Evolutionary conservation across 2,888 invertebrate species (phyloP).

Genomic region (Hypomecis atomaria): DNA sequence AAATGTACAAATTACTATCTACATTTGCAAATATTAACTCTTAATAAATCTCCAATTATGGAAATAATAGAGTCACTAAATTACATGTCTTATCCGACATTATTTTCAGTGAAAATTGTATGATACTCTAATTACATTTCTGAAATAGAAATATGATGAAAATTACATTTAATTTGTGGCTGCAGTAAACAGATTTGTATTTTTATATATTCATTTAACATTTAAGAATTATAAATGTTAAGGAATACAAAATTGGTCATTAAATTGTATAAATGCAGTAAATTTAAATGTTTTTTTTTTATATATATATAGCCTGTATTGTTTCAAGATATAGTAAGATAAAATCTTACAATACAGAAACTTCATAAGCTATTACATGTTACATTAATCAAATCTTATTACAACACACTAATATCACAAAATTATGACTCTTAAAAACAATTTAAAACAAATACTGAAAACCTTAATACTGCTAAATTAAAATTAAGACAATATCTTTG

Average conservation of each 20-base stretch:
- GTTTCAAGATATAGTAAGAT: conserved; percentile 2
- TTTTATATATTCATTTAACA: conserved; percentile 10
- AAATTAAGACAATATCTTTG: conserved; percentile 10
- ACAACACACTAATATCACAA: conserved; percentile 40
- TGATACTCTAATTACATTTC: conserved; percentile 10
- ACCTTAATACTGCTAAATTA: conserved; percentile 11
- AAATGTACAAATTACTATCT: conserved; percentile 4
- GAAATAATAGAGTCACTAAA: conserved; percentile 3
- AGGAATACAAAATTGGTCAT: not conserved
- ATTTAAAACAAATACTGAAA: conserved; percentile 22
- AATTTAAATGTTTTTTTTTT: conserved; percentile 10
- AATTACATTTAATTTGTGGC: not conserved
- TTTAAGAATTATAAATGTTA: conserved; percentile 18
- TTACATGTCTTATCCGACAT: not conserved
- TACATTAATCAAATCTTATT: conserved; percentile 19
- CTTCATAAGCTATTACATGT: not conserved
- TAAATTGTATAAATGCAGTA: conserved; percentile 10
- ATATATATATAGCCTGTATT: not conserved
- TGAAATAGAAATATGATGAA: conserved; percentile 10
- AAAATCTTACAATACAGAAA: conserved; percentile 20
- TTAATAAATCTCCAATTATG: not conserved
- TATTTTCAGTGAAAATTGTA: not conserved
- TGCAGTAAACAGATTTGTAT: not conserved
- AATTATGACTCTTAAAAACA: conserved; percentile 24
- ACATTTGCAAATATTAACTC: not conserved